Conservation (phyloP, 2,113 vertebrate species). For the Hirundichthys speculiger region DNA sequence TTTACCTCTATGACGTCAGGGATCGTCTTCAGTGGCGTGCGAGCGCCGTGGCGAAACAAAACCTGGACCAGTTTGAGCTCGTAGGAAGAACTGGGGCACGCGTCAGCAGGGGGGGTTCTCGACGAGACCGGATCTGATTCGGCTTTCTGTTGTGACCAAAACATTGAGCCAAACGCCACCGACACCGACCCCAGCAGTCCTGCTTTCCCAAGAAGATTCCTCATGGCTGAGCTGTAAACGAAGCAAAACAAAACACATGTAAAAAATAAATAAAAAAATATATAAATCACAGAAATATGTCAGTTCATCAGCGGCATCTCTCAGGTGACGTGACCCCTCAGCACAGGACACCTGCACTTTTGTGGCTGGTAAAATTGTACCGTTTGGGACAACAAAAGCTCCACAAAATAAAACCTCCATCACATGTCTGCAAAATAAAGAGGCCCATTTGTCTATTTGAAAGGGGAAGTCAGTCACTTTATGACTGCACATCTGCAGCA, state of each 20-base stretch:
- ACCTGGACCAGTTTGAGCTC: conserved; percentile 88
- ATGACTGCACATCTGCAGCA: too few species aligned
- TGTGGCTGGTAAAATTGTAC: too few species aligned
- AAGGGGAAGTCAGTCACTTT: too few species aligned
- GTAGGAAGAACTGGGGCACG: conserved; percentile 39
- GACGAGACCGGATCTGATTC: conserved; percentile 15
- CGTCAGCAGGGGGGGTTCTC: neutral
- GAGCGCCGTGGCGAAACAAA: conserved; percentile 89
- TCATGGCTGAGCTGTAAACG: conserved; percentile 65
- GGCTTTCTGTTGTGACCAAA: conserved; percentile 74
- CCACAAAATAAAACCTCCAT: too few species aligned
- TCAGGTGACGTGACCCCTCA: too few species aligned
- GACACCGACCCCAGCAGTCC: conserved; percentile 73
- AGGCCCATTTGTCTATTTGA: too few species aligned
- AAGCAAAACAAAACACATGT: conserved; percentile 1
- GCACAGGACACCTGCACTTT: too few species aligned
- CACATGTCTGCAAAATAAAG: too few species aligned
- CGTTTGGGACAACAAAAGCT: too few species aligned
- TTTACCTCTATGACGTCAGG: conserved; percentile 84
- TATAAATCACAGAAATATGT: too few species aligned
- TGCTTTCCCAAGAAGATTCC: conserved; percentile 65
- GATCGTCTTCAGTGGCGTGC: conserved; percentile 88
- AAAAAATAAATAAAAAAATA: neutral
- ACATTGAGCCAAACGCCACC: conserved; percentile 68
- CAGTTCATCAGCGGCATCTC: too few species aligned